Percentiles rank a stretch among this genome's conserved stretches.
Evolutionary conservation across 2,113 vertebrate genomes (phyloP).

Genomic region (Anhinga rufa): DNA sequence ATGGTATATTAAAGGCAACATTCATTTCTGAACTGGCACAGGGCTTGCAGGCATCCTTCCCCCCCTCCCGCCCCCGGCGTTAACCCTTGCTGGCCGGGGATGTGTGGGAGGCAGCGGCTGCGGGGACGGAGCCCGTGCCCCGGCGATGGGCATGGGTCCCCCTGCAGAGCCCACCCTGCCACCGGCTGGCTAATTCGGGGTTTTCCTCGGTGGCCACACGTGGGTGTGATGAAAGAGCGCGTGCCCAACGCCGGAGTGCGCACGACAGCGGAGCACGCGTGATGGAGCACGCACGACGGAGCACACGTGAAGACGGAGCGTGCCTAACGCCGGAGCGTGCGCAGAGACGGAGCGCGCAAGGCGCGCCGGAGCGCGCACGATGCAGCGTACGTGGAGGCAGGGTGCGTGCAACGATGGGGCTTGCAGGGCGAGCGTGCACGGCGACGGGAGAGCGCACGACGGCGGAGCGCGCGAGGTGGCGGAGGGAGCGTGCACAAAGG

Average conservation of each 20-base stretch:
- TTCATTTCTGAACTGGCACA: conserved; percentile 58
- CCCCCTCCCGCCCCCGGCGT: background rate
- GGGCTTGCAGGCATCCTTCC: background rate
- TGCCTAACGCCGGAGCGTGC: too few relatives aligned
- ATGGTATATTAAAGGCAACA: conserved; percentile 74
- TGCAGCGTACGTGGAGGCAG: too few relatives aligned
- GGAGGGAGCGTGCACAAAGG: too few relatives aligned
- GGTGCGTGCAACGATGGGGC: background rate
- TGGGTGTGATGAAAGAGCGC: background rate
- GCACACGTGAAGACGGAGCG: too few relatives aligned
- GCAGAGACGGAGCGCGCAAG: fast-evolving
- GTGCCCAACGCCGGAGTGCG: fast-evolving
- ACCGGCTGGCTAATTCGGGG: background rate
- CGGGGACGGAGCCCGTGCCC: background rate
- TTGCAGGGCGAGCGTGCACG: too few relatives aligned
- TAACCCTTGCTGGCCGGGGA: conserved; percentile 7
- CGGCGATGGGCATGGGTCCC: fast-evolving
- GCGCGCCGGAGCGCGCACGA: too few relatives aligned
- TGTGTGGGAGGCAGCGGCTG: background rate
- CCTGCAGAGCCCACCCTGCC: background rate
- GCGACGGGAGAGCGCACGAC: background rate
- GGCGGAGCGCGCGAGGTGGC: fast-evolving
- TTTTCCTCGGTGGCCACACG: background rate
- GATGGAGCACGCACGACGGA: background rate
- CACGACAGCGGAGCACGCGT: background rate